Percentiles rank a stretch among this genome's conserved stretches.
Evolutionary conservation across 2,797 vertebrate species (phyloP).

Genomic region (Chelonia mydas): DNA sequence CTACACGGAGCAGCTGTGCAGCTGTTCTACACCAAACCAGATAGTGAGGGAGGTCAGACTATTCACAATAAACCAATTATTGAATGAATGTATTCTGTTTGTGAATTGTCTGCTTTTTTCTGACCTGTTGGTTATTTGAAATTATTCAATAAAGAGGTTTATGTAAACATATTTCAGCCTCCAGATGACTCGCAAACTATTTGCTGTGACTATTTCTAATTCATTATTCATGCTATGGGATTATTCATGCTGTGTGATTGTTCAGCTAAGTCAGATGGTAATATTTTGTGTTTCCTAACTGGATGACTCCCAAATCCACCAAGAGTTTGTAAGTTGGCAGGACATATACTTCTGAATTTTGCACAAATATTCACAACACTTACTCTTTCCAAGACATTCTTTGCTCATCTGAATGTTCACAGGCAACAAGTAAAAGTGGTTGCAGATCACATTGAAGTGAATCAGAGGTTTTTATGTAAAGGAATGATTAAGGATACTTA

Average conservation of each 20-base stretch:
- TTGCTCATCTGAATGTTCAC: fast-evolving
- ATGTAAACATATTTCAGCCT: neutral
- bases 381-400: neutral
- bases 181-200: neutral
- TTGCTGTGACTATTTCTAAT: neutral
- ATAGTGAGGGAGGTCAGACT: neutral
- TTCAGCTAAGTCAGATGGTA: constrained; percentile 6
- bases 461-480: neutral
- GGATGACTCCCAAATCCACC: constrained; percentile 8
- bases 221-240: neutral
- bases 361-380: neutral
- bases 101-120: neutral
- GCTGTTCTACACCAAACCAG: neutral
- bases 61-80: neutral
- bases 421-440: neutral
- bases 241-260: neutral
- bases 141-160: neutral
- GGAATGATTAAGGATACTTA: neutral
- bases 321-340: neutral
- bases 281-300: neutral
- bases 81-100: neutral
- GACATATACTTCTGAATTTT: constrained; percentile 22
- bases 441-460: neutral
- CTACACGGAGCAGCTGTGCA: neutral
- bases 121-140: neutral